Percentiles rank a stretch among this genome's conserved stretches.
Evolutionary conservation across 2,888 invertebrate species (phyloP).

Genomic region (Leucania comma): DNA sequence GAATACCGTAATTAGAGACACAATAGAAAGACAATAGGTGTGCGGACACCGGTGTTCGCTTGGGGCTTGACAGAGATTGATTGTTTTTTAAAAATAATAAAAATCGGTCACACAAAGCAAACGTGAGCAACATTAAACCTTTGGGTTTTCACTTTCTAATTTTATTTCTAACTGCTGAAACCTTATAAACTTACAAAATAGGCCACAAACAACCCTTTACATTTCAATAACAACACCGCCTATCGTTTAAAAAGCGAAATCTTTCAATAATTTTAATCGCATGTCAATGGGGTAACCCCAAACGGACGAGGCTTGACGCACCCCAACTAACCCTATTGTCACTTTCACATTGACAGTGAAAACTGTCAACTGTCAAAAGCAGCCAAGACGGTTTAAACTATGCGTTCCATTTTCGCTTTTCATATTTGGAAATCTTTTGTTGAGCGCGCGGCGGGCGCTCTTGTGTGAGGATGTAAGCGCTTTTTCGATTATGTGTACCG

Average conservation of each 20-base stretch:
- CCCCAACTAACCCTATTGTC: slow-evolving; percentile 88
- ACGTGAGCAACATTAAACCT: slow-evolving; percentile 19
- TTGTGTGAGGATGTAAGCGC: slow-evolving; percentile 68
- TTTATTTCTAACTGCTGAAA: slow-evolving; percentile 51
- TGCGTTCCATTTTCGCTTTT: slow-evolving; percentile 86
- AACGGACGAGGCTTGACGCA: slow-evolving; percentile 79
- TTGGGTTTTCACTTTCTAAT: slow-evolving; percentile 31
- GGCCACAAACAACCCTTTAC: slow-evolving; percentile 79
- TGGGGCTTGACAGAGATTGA: too few species aligned
- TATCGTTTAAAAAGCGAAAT: slow-evolving; percentile 74
- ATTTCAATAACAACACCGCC: slow-evolving; percentile 74
- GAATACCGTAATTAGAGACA: too few species aligned
- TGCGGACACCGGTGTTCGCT: too few species aligned
- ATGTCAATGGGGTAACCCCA: slow-evolving; percentile 82
- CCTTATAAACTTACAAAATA: slow-evolving; percentile 55
- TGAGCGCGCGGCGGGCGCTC: slow-evolving; percentile 73
- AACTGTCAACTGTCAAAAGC: slow-evolving; percentile 91
- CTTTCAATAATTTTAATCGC: slow-evolving; percentile 89
- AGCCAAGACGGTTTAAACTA: slow-evolving; percentile 89
- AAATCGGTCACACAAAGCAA: slow-evolving; percentile 3
- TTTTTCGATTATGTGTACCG: slow-evolving; percentile 68
- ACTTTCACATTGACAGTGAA: slow-evolving; percentile 83
- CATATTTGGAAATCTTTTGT: slow-evolving; percentile 83
- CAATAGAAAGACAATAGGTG: too few species aligned
- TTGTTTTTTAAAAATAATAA: neutral